A percentile compares a stretch with the other conserved stretches of the same genome.
Evolutionary conservation across 1,140 invertebrate species (phyloP).

Genomic region (Hyphantria cunea): DNA sequence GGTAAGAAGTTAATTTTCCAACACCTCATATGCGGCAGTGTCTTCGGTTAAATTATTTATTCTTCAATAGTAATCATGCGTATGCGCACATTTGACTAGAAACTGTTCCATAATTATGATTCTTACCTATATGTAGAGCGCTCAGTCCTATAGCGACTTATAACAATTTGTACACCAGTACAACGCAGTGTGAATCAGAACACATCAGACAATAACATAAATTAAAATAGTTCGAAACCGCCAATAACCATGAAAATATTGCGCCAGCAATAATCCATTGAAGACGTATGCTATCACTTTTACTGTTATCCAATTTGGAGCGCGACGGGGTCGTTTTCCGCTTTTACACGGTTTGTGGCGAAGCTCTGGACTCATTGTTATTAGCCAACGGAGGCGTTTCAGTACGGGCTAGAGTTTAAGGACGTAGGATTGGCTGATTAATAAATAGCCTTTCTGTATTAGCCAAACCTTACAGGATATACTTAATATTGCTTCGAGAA

Average conservation of each 20-base stretch:
- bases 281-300: slow-evolving; percentile 77
- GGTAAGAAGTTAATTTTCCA: slow-evolving; percentile 17
- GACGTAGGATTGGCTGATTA: slow-evolving; percentile 62
- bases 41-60: slow-evolving; percentile 9
- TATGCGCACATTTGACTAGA: slow-evolving; percentile 11
- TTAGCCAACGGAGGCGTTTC: slow-evolving; percentile 55
- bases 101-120: slow-evolving; percentile 13
- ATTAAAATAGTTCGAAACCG: slow-evolving; percentile 60
- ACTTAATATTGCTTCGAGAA: too few species aligned
- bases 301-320: slow-evolving; percentile 80
- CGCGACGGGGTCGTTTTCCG: slow-evolving; percentile 71
- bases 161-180: too few species aligned
- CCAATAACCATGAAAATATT: slow-evolving; percentile 63
- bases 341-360: slow-evolving; percentile 76
- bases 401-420: background rate
- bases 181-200: slow-evolving; percentile 40
- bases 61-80: slow-evolving; percentile 8
- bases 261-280: slow-evolving; percentile 64
- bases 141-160: slow-evolving; percentile 11
- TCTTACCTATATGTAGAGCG: slow-evolving; percentile 9
- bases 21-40: slow-evolving; percentile 12
- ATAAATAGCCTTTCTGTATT: too few species aligned
- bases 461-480: too few species aligned
- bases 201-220: slow-evolving; percentile 43
- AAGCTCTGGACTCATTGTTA: slow-evolving; percentile 64